A percentile compares a stretch with the other conserved stretches of the same genome.
These are phyloP conservation scores for Cossypha polioptera DNA, from an alignment of 2,797 vertebrate species.

Conservation along the genomic window DNA sequence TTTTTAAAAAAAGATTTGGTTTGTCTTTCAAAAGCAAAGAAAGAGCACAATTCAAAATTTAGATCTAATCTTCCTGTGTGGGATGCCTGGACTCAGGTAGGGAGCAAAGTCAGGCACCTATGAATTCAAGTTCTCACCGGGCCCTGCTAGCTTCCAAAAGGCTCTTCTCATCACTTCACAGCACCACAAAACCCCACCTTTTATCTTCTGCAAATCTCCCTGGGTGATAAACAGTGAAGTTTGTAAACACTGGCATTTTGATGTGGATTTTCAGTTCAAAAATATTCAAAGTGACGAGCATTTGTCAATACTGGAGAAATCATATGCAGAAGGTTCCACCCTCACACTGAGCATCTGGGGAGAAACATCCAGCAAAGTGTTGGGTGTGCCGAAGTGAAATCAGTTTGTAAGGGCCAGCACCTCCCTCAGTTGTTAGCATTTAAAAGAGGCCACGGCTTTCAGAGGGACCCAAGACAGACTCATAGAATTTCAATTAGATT, in stretches of 20 bases:
- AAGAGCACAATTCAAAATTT: background rate
- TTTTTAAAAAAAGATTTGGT: background rate
- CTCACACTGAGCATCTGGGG: background rate
- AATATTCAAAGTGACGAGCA: background rate
- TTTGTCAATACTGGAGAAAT: background rate
- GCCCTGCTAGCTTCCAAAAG: background rate
- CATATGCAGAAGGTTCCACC: background rate
- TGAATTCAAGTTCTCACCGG: background rate
- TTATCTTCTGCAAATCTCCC: background rate
- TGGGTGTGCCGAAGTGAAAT: background rate
- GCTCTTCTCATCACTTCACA: background rate
- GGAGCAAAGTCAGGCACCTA: background rate
- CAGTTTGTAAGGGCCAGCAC: background rate
- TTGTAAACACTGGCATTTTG: background rate
- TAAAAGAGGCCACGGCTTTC: background rate
- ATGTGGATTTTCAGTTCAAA: background rate
- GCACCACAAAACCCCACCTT: fast-evolving
- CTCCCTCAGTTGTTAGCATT: background rate
- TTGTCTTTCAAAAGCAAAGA: background rate
- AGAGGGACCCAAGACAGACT: background rate
- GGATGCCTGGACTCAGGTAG: background rate
- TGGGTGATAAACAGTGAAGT: background rate
- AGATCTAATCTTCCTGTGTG: background rate
- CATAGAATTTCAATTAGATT: constrained; percentile 14
- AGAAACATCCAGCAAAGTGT: background rate